phyloP scores from a whole-genome alignment of 2,797 vertebrate genomes.

The Pygocentrus nattereri region DNA sequence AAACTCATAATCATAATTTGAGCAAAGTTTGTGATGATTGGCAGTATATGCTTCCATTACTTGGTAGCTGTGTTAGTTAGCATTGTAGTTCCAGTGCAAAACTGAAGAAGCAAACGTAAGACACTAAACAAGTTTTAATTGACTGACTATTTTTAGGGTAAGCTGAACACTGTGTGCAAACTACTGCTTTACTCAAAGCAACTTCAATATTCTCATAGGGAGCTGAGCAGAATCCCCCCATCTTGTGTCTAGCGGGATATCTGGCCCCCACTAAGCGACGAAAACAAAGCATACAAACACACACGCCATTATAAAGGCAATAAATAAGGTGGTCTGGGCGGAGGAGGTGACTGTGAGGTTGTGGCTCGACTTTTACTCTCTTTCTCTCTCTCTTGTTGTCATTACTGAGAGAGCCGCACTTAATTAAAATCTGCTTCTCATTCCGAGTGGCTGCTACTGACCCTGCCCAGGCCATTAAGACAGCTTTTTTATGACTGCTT shows the following conservation, averaged over 20 bases:
- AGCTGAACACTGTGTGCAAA: too few relatives aligned
- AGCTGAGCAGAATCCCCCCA: background rate
- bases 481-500: slow-evolving; percentile 1
- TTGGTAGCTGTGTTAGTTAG: background rate
- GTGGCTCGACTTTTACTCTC: slow-evolving; percentile 24
- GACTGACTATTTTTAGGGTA: too few relatives aligned
- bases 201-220: too few relatives aligned
- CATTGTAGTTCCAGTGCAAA: too few relatives aligned
- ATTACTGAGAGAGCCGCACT: slow-evolving; percentile 30
- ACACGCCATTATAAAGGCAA: slow-evolving; percentile 16
- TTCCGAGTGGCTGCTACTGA: slow-evolving; percentile 30
- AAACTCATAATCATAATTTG: too few relatives aligned
- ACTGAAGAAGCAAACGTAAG: too few relatives aligned
- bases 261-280: background rate
- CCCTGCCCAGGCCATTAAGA: slow-evolving; percentile 15
- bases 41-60: too few relatives aligned
- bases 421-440: slow-evolving; percentile 42
- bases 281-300: slow-evolving; percentile 12
- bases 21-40: background rate
- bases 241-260: background rate
- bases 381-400: slow-evolving; percentile 20
- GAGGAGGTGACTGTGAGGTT: slow-evolving; percentile 19
- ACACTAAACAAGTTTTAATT: too few relatives aligned
- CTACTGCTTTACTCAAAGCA: too few relatives aligned
- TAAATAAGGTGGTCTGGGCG: slow-evolving; percentile 25